Base-by-base conservation (phyloP, 2,113 vertebrate genomes). In the Caracal caracal region DNA sequence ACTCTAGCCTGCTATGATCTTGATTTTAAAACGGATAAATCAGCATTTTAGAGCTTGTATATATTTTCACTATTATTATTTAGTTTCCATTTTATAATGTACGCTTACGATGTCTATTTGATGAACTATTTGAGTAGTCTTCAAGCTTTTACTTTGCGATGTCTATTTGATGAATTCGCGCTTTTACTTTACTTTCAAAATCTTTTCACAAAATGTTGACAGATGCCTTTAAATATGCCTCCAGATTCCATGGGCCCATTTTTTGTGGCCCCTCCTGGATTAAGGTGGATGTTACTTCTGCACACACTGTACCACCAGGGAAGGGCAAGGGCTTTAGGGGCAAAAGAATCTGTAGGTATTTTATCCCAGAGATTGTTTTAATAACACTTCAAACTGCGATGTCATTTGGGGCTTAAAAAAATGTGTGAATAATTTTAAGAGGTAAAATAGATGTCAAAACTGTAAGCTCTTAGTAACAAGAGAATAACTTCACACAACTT, bases 111-210 rank as follows among this genome's bases (percentile, higher is more conserved):
- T 71, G 26, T 35, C 24, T 94, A 56, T 83, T 92, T 88, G 28
- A 83, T 92, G 61, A 88, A 63, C 19, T 43, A 16, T 26, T 63
- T 93, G 70, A 96, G 49, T 43, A 89, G n/a, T 0, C 13, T 86
- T 95, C 17, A 40, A 82, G 17, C 63, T 97, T 95, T 97, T 47
- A 30, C 9, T 47, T 87, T 71, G 49, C 85, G 40, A 78, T 71
- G 26, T 35, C 24, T 94, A 56, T 83, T 92, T 88, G 28, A 83
- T 92, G 61, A 88, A 63, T 86, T 95, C 22, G 35, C 85, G 15
- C 63, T 97, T 95, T 97, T 47, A 28, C 9, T 47, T 87, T 71
- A 49, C 85, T 92, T 96, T 82, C 76, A 79, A 61, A 78, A 90
- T 88, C 81, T 71, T 90, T 94, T 47, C 56, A 78, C 43, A 88